phyloP scores from a whole-genome alignment of 2,113 vertebrate species.

The Peucedramus taeniatus region DNA sequence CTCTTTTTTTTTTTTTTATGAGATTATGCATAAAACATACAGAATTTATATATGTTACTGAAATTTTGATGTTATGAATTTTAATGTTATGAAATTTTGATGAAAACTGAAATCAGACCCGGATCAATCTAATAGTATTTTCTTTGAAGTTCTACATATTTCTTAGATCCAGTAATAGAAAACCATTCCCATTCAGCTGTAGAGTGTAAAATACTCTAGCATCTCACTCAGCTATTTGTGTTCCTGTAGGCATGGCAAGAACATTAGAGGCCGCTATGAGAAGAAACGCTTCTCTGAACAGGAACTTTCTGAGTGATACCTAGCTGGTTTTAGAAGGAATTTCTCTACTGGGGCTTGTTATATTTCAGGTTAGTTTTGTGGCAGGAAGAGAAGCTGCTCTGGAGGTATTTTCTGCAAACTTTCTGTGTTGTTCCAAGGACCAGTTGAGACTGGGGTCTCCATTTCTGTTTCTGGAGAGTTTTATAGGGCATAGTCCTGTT shows the following conservation, averaged over 20 bases:
- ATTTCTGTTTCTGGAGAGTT: background rate
- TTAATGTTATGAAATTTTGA: background rate
- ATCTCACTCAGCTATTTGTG: background rate
- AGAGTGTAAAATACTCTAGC: background rate
- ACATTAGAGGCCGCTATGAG: background rate
- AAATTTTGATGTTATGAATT: background rate
- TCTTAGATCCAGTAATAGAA: background rate
- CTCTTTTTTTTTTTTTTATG: background rate
- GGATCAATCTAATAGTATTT: background rate
- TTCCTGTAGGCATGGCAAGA: background rate
- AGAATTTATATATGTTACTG: background rate
- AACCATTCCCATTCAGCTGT: background rate
- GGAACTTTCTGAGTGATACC: background rate
- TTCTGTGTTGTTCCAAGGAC: background rate
- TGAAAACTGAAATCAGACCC: background rate
- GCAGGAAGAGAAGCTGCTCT: background rate
- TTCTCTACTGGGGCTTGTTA: background rate
- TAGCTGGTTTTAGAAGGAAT: background rate
- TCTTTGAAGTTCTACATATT: background rate
- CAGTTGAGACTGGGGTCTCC: background rate
- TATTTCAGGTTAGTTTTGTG: background rate
- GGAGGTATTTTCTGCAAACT: background rate
- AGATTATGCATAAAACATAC: background rate
- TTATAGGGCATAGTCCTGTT: background rate
- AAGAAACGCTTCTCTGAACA: background rate